Evolutionary conservation across 1,140 invertebrate genomes (phyloP), one percentile per base, ranked within the genome.

Genomic region (Leptonema lineaticorne): DNA sequence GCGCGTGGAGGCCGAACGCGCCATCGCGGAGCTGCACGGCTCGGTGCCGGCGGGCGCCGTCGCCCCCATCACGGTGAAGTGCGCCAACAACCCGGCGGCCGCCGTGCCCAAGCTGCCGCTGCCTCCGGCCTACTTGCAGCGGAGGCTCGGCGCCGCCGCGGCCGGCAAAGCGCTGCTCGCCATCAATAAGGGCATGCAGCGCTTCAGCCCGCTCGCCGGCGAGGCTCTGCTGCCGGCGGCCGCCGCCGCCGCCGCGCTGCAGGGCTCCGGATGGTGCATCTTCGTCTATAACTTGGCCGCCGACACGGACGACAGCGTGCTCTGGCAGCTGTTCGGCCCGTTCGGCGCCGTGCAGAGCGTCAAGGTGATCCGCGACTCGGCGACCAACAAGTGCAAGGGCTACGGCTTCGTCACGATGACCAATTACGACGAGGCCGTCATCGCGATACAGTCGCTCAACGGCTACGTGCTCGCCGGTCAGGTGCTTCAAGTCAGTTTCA

Each of bases 361-460:
- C 60, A 95, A 95, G 84, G 89, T 93, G 62, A 93, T 95, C 77
- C 87, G 92, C 74, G 94, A 95, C 82, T 86, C 91, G 71, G 88
- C 93, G 74, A 94, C 92, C 62, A 92, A 93, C 82, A 95, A 95
- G 78, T 95, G 94, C 84, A 95, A 95, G 84, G 94, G 94, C 60
- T 96, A 94, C 78, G 94, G 92, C 57, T 95, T 95, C 79, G 92
- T 96, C 60, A 95, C 92, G 58, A 96, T 96, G 94, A 94, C 92
- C 77, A 94, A 94, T 79, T 96, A 95, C 76, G 92, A 96, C 75
- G 93, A 96, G 78, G 92, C 93, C 53, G 85, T 94, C 66, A 89
- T 93, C 73, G 93, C 93, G 59, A 95, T 96, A 74, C 91, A 93
- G 79, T 92, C 90, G 67, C 84, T 96, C 69, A 95, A 96, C 81